phyloP scores from a whole-genome alignment of 2,888 invertebrate species.

The Agapetus fuscipes region DNA sequence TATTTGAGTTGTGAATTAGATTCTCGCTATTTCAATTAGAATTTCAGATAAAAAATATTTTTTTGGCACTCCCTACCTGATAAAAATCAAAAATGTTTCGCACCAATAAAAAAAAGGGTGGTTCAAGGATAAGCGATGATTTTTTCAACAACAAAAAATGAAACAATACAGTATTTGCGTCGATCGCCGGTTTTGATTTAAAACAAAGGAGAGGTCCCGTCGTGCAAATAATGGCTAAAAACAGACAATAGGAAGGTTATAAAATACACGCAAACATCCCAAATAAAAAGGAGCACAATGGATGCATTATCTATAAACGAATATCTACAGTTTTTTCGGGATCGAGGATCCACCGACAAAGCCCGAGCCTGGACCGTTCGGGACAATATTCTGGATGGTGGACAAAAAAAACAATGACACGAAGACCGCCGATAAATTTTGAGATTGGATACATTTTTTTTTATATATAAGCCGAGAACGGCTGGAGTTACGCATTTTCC shows the following conservation, averaged over 20 bases:
- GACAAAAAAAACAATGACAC: slow-evolving; percentile 19
- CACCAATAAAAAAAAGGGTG: no score
- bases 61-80: no score
- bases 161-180: no score
- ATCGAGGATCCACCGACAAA: slow-evolving; percentile 10
- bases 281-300: slow-evolving; percentile 17
- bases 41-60: no score
- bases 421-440: slow-evolving; percentile 17
- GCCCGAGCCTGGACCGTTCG: slow-evolving; percentile 9
- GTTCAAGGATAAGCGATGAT: no score
- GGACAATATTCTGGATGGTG: slow-evolving; percentile 11
- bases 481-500: not conserved
- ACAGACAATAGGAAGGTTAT: slow-evolving; percentile 17
- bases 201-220: slow-evolving; percentile 9
- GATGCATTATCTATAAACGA: slow-evolving; percentile 18
- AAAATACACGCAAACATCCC: slow-evolving; percentile 18
- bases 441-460: slow-evolving; percentile 8
- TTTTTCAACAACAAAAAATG: no score
- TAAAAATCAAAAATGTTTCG: no score
- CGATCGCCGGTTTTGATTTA: slow-evolving; percentile 7
- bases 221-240: slow-evolving; percentile 14
- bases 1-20: no score
- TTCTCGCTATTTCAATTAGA: no score
- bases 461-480: not conserved
- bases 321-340: slow-evolving; percentile 14